phyloP scores from a whole-genome alignment of 2,888 invertebrate species.

The Chrysolina haemoptera region DNA sequence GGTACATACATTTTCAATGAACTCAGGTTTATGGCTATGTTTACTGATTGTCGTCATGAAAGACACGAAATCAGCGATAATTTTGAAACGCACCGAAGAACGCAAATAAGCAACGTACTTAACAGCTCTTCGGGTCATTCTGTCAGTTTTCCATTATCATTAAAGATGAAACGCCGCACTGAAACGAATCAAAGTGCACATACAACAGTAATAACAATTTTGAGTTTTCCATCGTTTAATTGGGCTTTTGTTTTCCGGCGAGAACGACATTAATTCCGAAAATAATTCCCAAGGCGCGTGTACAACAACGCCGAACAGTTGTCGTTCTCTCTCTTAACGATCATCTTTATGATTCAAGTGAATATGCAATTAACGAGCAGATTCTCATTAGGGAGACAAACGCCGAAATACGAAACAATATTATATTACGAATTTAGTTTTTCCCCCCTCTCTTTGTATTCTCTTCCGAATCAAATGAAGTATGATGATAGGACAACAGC shows the following conservation, averaged over 20 bases:
- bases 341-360: conserved; percentile 64
- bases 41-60: background rate
- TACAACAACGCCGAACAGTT: conserved; percentile 28
- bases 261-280: conserved; percentile 44
- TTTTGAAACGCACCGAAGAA: conserved; percentile 21
- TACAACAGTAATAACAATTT: conserved; percentile 40
- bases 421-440: conserved; percentile 23
- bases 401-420: conserved; percentile 52
- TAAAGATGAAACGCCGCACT: conserved; percentile 40
- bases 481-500: background rate
- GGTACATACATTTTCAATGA: no score
- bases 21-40: no score
- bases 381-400: conserved; percentile 63
- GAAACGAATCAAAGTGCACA: conserved; percentile 40
- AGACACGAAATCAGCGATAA: conserved; percentile 1
- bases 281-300: conserved; percentile 40
- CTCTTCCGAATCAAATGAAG: background rate
- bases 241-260: conserved; percentile 43
- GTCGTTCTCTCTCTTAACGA: conserved; percentile 59
- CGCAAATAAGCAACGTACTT: conserved; percentile 30
- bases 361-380: conserved; percentile 65
- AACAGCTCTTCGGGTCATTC: conserved; percentile 37
- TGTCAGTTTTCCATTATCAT: conserved; percentile 42
- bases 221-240: conserved; percentile 45
- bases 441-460: background rate